Evolutionary conservation across 2,888 invertebrate genomes (phyloP), one percentile per base, ranked within the genome.

Genomic region (Epistrophe grossulariae): DNA sequence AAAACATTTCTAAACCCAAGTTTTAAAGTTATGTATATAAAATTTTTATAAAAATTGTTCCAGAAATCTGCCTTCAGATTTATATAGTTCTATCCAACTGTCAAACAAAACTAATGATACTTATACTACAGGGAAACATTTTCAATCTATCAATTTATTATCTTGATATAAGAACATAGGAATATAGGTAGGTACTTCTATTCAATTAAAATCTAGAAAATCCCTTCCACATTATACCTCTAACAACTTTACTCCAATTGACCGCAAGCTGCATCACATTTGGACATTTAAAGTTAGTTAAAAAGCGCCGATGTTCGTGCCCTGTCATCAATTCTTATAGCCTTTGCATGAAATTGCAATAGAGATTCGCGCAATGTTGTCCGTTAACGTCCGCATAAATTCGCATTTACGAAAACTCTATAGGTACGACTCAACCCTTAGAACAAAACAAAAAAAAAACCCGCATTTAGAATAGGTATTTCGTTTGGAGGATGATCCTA

Each of bases 251-350:
- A 15, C 66, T 52, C 66, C 59, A 57, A 48, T 59, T 66, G 82
- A 68, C 70, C 68, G 8, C 15, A 38, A 19, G 17, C 40, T n/a
- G 28, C 13, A 28, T 68, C 83, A 74, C 84, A 74, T 64, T 84
- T 84, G 84, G 70, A 84, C 74, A 84, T 74, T 79, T 70, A 2
- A 28, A 70, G 79, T 71, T 84, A 84, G 84, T 84, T 84, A 72
- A 84, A 81, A 84, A 66, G 84, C 19, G 72, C 84, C 84, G 84
- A 77, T 77, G 84, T 81, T 81, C 81, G 59, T 17, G 31, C 15
- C 13, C 35, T 82, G 78, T 83, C 82, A 68, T 72, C 82, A 62
- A 48, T 66, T 71, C 8, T 28, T 19, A n/a, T 24, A 4, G 8
- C 40, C 38, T 28, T 11, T 1, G 8, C 43, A 66, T 66, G 35